These are phyloP conservation scores for Percopsis transmontana DNA, from an alignment of 2,113 vertebrate species.

Conservation along the genomic window DNA sequence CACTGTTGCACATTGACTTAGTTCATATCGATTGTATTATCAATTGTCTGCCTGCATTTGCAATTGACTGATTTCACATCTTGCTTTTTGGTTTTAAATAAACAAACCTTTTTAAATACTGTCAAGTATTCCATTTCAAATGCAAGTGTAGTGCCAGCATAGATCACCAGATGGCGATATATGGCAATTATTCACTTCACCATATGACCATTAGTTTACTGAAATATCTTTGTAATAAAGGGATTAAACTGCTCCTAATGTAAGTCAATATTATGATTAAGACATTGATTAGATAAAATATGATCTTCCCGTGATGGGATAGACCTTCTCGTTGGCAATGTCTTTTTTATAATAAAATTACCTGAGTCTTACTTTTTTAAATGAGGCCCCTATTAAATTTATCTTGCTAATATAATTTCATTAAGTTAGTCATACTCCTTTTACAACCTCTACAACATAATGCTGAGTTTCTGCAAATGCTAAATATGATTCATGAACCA, in stretches of 20 bases:
- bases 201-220: background rate
- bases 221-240: background rate
- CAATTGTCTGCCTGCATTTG: slow-evolving; percentile 45
- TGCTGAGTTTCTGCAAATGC: too few relatives aligned
- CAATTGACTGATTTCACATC: slow-evolving; percentile 37
- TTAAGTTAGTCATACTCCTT: too few relatives aligned
- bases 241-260: too few relatives aligned
- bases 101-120: slow-evolving; percentile 23
- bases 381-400: too few relatives aligned
- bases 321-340: too few relatives aligned
- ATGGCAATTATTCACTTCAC: background rate
- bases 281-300: too few relatives aligned
- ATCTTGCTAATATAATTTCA: background rate
- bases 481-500: too few relatives aligned
- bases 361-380: too few relatives aligned
- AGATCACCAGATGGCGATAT: background rate
- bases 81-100: slow-evolving; percentile 52
- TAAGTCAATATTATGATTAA: too few relatives aligned
- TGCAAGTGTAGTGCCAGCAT: background rate
- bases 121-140: background rate
- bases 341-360: too few relatives aligned
- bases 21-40: slow-evolving; percentile 30
- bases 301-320: too few relatives aligned
- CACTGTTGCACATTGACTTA: slow-evolving; percentile 62
- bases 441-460: too few relatives aligned